phyloP scores from a whole-genome alignment of 53 echinoderm and acorn worm species.

The Holothuria leucospilota region DNA sequence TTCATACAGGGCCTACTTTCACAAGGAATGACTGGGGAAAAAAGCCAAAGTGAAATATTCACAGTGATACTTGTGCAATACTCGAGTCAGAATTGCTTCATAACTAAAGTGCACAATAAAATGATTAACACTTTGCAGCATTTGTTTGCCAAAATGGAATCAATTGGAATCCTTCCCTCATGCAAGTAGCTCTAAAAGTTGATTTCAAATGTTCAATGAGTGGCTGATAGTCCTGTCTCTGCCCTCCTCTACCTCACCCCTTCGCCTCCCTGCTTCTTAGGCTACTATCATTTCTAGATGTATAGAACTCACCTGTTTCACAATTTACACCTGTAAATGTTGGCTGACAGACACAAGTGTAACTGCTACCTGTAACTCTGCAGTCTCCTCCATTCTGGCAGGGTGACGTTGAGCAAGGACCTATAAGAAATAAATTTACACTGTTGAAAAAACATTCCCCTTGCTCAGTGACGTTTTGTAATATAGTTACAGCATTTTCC shows the following conservation, averaged over 20 bases:
- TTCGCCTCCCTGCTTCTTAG: neutral
- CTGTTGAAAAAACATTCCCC: too few relatives aligned
- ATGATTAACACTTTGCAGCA: neutral
- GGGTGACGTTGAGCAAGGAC: conserved; percentile 50
- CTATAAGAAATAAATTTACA: neutral
- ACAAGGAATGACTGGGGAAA: conserved; percentile 60
- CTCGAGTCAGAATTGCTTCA: too few relatives aligned
- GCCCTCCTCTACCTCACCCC: neutral
- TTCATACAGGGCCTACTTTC: conserved; percentile 68
- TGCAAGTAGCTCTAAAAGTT: neutral
- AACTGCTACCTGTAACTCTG: conserved; percentile 43
- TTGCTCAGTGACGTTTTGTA: too few relatives aligned
- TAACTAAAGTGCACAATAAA: too few relatives aligned
- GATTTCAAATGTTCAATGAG: too few relatives aligned
- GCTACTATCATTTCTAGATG: too few relatives aligned
- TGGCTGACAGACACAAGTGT: conserved; percentile 53
- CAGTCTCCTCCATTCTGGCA: conserved; percentile 79
- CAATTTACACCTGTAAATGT: conserved; percentile 58
- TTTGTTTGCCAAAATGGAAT: neutral
- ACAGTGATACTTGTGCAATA: neutral
- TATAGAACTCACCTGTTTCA: conserved; percentile 54
- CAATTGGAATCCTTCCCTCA: neutral
- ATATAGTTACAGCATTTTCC: too few relatives aligned
- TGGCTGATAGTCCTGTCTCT: too few relatives aligned
- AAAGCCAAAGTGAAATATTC: neutral